phyloP scores from a whole-genome alignment of 2,888 invertebrate species.

The Trileptium ribeirensis region DNA sequence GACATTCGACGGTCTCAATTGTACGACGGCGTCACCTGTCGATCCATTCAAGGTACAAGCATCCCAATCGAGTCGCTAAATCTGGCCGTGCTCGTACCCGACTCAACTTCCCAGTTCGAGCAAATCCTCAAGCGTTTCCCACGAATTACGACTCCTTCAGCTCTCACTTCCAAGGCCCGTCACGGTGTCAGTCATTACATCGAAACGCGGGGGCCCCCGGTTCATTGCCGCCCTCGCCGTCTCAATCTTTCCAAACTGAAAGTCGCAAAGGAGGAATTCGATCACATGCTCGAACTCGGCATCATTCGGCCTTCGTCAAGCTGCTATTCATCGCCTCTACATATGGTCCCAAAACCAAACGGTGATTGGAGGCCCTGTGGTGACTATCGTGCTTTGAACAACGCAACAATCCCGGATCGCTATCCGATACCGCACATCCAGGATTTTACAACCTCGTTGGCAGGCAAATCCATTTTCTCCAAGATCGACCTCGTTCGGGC shows the following conservation, averaged over 20 bases:
- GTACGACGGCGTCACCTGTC: not conserved
- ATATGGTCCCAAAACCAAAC: constrained; percentile 13
- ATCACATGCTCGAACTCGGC: constrained; percentile 10
- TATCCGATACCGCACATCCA: constrained; percentile 15
- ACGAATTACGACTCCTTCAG: constrained; percentile 1
- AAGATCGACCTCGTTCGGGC: not conserved
- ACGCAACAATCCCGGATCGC: not conserved
- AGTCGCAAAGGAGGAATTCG: constrained; percentile 10
- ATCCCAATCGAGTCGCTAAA: not conserved
- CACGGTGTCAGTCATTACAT: not conserved
- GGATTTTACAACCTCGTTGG: constrained; percentile 8
- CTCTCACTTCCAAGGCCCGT: not conserved
- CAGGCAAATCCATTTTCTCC: constrained; percentile 3
- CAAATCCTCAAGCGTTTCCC: constrained; percentile 3
- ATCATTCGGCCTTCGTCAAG: constrained; percentile 14
- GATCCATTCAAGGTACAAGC: not conserved
- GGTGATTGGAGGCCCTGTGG: constrained; percentile 17
- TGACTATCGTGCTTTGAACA: constrained; percentile 5
- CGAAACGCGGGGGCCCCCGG: not conserved
- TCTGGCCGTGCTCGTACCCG: not conserved
- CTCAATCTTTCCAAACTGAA: constrained; percentile 1
- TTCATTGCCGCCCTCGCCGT: not conserved
- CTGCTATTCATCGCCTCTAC: not conserved
- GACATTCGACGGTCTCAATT: not conserved
- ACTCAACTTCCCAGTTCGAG: not conserved